Evolutionary conservation across 2,113 vertebrate genomes (phyloP), one percentile per base, ranked within the genome.

Genomic region (Leiothrix lutea): DNA sequence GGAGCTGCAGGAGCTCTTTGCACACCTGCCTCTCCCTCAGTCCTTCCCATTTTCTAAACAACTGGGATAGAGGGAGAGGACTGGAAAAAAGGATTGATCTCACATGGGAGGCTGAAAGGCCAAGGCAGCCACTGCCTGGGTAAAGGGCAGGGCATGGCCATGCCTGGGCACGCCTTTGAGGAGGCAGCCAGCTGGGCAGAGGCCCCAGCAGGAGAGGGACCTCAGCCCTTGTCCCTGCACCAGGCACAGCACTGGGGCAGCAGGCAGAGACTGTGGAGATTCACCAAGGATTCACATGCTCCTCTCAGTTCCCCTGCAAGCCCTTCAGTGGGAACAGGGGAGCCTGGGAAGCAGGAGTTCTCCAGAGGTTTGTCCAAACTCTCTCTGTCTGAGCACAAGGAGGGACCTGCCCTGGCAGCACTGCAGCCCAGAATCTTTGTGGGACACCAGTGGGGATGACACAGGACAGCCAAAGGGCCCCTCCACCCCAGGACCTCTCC

Each of bases 11-110:
- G 70, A 64, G 9, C 64, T 93, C 86, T 93, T 88, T 79, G 54
- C 94, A 86, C 72, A 95, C 94, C 90, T 94, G 89, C 90, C 62
- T 91, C 74, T 86, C 77, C 80, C 61, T 54, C 13, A 26, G 38
- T 73, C 57, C 1, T 56, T 92, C 79, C 88, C 47, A 1, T 60
- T 91, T 86, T 91, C 86, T 48, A 77, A 96, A 92, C 74, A 85
- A 17, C 26, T 22, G 50, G 5, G 45, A 67, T 0, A 86, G 35
- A 88, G 81, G 75, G 48, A 90, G n/a, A 72, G 22, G 47, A 85
- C 48, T 15, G 57, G n/a, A 31, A 23, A 60, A 61, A 42, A 58
- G 33, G 48, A 85, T 23, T 61, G 51, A 66, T 57, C 90, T 69
- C 70, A 48, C 40, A 54, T 0, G 0, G 45, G 38, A 69, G 53